Evolutionary conservation across 2,888 invertebrate species (phyloP), one percentile per base, ranked within the genome.

Genomic region (Drosophila putrida): DNA sequence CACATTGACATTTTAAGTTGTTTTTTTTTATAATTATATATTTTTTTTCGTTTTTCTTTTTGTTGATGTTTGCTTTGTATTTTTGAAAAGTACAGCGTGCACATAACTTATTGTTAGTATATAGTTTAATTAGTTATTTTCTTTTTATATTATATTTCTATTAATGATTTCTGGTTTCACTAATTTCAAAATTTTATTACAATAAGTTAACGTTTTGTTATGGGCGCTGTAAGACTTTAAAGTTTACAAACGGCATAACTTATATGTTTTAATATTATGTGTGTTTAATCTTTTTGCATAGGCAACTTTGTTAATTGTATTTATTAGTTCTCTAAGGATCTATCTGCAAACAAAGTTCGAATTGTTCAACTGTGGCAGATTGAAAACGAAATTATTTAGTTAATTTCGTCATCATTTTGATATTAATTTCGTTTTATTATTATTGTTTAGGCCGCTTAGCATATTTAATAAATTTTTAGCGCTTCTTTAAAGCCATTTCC

Each of bases 51-150:
- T 41, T 50, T 59, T 62, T 47, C 1, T n/a, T 38, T 9, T 54
- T 61, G 38, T 62, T 51, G 35, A 35, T 35, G 54, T 78, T 78
- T 74, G 75, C 77, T 67, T 75, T 67, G 74, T 85, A 69, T 68
- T 76, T 79, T 76, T 73, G 80, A 83, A 83, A 84, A 83, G 88
- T 83, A 88, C 83, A 88, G 82, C 85, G 88, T 83, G 83, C 83
- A 83, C 77, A 73, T 84, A 79, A 79, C 80, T 63, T 88, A 76
- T 65, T 73, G 68, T 78, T 73, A 59, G 64, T 61, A 76, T 57
- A 59, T 70, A 75, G 64, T 74, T 71, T 59, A 66, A 70, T 83
- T 75, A 62, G 78, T 72, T 69, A 46, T 46, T 72, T 63, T 62
- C 62, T 70, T 61, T 61, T 11, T n/a, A 35, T 13, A 41, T 57